Percentiles rank a stretch among this genome's conserved stretches.
Conservation (phyloP, 2,797 vertebrate species). For the Chloroceryle amazona region DNA sequence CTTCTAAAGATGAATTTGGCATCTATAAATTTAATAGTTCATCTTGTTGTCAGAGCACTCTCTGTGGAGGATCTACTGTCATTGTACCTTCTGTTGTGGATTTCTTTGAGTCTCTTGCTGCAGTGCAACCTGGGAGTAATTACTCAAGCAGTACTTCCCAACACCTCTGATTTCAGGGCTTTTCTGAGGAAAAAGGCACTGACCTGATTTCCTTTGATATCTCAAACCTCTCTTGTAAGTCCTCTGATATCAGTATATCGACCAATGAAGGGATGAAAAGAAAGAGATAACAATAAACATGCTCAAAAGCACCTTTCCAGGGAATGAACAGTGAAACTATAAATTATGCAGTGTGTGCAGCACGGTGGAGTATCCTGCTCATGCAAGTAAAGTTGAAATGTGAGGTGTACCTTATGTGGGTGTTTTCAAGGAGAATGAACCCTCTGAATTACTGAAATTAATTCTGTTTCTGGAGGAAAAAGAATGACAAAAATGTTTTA, state of each 20-base stretch:
- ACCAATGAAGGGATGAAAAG: not conserved
- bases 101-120: not conserved
- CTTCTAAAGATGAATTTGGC: not conserved
- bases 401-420: not conserved
- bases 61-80: not conserved
- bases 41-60: not conserved
- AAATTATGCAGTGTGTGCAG: not conserved
- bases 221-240: not conserved
- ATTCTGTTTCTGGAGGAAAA: not conserved
- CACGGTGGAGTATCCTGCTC: not conserved
- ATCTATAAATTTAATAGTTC: not conserved
- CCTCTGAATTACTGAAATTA: not conserved
- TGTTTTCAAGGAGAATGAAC: not conserved
- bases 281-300: not conserved
- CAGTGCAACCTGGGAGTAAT: not conserved
- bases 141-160: not conserved
- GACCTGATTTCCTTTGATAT: not conserved
- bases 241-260: not conserved
- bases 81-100: not conserved
- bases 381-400: not conserved
- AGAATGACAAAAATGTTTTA: not conserved
- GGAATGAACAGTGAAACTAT: not conserved
- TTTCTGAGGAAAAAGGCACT: not conserved
- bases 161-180: not conserved
- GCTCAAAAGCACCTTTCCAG: not conserved